Base-by-base conservation (phyloP, 2,113 vertebrate species). In the Oxygymnocypris stewartii region DNA sequence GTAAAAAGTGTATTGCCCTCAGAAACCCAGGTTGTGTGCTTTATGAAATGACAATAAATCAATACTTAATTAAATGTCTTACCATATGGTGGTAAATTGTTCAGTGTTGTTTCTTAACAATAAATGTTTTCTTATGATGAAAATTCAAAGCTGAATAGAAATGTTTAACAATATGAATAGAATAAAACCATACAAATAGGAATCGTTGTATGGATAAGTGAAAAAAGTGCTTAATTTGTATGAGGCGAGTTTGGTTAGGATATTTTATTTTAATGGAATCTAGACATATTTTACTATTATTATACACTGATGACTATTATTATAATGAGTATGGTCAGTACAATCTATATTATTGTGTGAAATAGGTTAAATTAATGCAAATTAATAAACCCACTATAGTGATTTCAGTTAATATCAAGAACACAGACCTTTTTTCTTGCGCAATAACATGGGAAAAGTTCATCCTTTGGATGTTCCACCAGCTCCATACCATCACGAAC, bases 371-470 rank as follows among this genome's bases (percentile, higher is more conserved):
- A 23, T n/a, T 10, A 12, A 20, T 9, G 37, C 16, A 7, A 71
- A 71, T 9, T 1, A 71, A 71, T 71, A 20, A 23, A 40, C 69
- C 18, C 35, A 73, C 40, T 40, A 40, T 71, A 9, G 31, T 37
- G 31, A 37, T 71, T 71, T 42, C 2, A 8, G 31, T 69, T 40
- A 40, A 73, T 73, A 73, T 31, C 16, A 40, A 47, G n/a, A 16
- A 57, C 31, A 20, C 47, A 40, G 11, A 88, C 97, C 96, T 91
- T 92, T 79, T 67, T 95, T 91, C 95, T 95, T 40, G 96, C 96
- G 89, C 98, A 99, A 3, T 89, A 93, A 85, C 98, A 99, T 11
- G 97, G 97, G 74, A 99, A 99, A 87, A 99, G 95, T 88, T 99
- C 97, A 4, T 99, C 98, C 14, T 92, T 92, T 0, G 96, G 94